Evolutionary conservation across 1,140 invertebrate genomes (phyloP), one percentile per base, ranked within the genome.

Genomic region (Chionoecetes opilio): DNA sequence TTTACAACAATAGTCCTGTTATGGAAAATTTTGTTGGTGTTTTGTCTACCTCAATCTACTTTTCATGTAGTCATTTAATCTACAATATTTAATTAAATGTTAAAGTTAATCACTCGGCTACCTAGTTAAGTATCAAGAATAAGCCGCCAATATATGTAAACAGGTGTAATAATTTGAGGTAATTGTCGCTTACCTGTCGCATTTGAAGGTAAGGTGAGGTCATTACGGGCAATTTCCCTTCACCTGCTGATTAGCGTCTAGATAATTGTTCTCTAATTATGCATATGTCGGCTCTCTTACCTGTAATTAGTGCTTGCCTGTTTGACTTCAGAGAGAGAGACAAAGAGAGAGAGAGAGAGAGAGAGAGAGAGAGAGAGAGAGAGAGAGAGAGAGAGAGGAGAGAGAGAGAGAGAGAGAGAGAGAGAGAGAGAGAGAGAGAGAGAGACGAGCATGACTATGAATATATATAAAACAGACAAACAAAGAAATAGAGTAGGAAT

Each of bases 211-310:
- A 75, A 75, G 63, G 63, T 11, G 63, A n/a, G 63, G 63, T 75
- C 63, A 75, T 75, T 75, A 75, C 63, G n/a, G 63, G 63, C n/a
- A 75, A 75, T 75, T 26, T 75, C 63, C 63, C 21, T n/a, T 75
- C 63, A n/a, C 63, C 63, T 75, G n/a, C 63, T 75, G n/a, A 75
- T 75, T 75, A 75, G 63, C 63, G 63, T 75, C 63, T 75, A n/a
- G 63, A 75, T 75, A 75, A 75, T 75, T 75, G 63, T 75, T 75
- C 63, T 75, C 63, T 75, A 75, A 75, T 75, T 75, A 75, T 75
- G 63, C 21, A 75, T 75, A 75, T 75, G 63, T 75, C 63, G 63
- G 63, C 21, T 75, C 63, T 75, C 63, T 75, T n/a, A 75, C 63
- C 63, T 75, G 63, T 75, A 75, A 75, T 75, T 75, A 75, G 21